These are phyloP conservation scores for Anguilla megastoma DNA, from an alignment of 2,797 vertebrate genomes.

Conservation along the genomic window DNA sequence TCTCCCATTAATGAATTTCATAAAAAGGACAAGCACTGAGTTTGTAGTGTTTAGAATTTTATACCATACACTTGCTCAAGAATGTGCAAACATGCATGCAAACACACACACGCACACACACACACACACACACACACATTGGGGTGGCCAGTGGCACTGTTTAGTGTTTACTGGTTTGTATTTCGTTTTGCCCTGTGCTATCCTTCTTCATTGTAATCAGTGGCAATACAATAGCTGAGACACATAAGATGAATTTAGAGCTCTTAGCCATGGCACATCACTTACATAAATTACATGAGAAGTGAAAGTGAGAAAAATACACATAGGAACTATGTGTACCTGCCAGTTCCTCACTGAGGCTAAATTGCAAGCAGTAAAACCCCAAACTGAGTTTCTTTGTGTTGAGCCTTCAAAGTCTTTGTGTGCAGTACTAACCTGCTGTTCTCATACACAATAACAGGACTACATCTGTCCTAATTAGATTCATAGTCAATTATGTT, in stretches of 20 bases:
- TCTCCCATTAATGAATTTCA: conserved; percentile 69
- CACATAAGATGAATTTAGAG: background rate
- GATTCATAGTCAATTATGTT: background rate
- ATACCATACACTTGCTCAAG: no score
- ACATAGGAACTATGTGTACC: background rate
- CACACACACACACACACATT: background rate
- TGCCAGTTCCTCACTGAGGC: background rate
- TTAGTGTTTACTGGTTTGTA: background rate
- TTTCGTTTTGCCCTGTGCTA: background rate
- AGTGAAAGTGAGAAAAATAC: conserved; percentile 18
- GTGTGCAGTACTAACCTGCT: background rate
- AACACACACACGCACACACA: no score
- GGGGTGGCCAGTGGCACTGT: background rate
- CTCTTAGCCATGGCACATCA: background rate
- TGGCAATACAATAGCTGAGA: background rate
- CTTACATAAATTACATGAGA: conserved; percentile 17
- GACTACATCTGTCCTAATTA: background rate
- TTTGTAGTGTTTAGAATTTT: background rate
- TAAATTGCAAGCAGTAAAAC: background rate
- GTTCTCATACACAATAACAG: background rate
- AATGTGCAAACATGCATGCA: no score
- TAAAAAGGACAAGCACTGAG: conserved; percentile 19
- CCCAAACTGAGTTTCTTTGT: background rate
- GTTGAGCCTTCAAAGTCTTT: background rate
- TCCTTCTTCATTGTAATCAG: background rate